Evolutionary conservation across 2,797 vertebrate species (phyloP).

Genomic region (Ctenochaetus hawaiiensis): DNA sequence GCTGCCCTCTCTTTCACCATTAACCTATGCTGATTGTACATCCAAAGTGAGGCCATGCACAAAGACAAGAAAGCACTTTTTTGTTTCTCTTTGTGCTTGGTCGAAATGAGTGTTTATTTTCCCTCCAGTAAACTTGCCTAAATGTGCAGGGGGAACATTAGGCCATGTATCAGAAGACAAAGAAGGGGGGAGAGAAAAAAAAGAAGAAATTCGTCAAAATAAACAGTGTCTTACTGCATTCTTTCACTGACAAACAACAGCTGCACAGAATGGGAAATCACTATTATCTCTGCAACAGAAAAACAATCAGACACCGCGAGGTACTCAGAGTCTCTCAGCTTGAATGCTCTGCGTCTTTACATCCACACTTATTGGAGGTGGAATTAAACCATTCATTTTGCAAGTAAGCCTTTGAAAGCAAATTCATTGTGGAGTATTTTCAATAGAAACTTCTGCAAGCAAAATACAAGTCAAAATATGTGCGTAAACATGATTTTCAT

Average conservation of each 20-base stretch:
- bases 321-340: constrained; percentile 55
- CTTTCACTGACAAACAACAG: constrained; percentile 77
- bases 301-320: constrained; percentile 69
- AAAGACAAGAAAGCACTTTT: constrained; percentile 21
- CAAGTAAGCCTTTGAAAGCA: constrained; percentile 45
- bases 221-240: constrained; percentile 68
- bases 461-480: constrained; percentile 48
- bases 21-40: constrained; percentile 60
- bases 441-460: constrained; percentile 23
- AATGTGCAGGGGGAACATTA: constrained; percentile 50
- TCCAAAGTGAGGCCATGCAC: constrained; percentile 45
- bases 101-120: constrained; percentile 53
- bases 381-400: constrained; percentile 57
- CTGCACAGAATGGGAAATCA: constrained; percentile 82
- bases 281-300: constrained; percentile 78
- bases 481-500: constrained; percentile 47
- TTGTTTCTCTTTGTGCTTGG: constrained; percentile 25
- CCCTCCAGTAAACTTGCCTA: constrained; percentile 36
- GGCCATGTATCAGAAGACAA: constrained; percentile 51
- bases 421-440: constrained; percentile 43
- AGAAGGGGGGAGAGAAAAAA: neutral
- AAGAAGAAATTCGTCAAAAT: constrained; percentile 71
- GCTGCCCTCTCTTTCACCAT: constrained; percentile 61
- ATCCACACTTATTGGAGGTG: constrained; percentile 44
- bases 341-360: constrained; percentile 48